Evolutionary conservation across 2,113 vertebrate species (phyloP).

Genomic region (Gopherus evgoodei): DNA sequence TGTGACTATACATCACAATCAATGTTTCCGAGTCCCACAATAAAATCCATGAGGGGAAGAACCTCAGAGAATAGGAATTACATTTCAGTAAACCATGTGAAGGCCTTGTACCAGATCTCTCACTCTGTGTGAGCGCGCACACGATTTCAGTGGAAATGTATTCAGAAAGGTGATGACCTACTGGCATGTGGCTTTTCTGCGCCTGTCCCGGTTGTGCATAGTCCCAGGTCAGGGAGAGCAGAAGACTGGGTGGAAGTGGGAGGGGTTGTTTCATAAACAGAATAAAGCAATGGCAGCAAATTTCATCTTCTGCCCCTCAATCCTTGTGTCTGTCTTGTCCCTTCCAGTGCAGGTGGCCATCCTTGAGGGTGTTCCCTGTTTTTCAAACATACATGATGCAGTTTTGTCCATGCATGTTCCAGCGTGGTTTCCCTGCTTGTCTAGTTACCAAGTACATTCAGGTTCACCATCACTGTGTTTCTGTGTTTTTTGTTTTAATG

Average conservation of each 20-base stretch:
- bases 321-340: rapidly evolving
- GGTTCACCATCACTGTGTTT: not conserved
- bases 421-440: not conserved
- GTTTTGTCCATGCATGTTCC: not conserved
- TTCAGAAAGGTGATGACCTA: rapidly evolving
- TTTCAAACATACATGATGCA: not conserved
- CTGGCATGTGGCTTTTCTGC: rapidly evolving
- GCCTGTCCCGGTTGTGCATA: not conserved
- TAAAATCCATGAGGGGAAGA: not conserved
- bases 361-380: not conserved
- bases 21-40: not conserved
- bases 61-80: not conserved
- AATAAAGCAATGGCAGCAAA: not conserved
- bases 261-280: rapidly evolving
- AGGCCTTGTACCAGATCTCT: rapidly evolving
- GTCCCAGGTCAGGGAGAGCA: not conserved
- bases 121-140: not conserved
- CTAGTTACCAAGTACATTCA: not conserved
- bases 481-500: rapidly evolving
- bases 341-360: not conserved
- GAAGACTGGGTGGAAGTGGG: rapidly evolving
- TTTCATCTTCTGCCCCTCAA: not conserved
- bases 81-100: rapidly evolving
- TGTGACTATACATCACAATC: rapidly evolving
- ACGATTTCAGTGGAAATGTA: rapidly evolving